phyloP scores from a whole-genome alignment of 2,888 invertebrate genomes.

The Drosophila barbarae region DNA sequence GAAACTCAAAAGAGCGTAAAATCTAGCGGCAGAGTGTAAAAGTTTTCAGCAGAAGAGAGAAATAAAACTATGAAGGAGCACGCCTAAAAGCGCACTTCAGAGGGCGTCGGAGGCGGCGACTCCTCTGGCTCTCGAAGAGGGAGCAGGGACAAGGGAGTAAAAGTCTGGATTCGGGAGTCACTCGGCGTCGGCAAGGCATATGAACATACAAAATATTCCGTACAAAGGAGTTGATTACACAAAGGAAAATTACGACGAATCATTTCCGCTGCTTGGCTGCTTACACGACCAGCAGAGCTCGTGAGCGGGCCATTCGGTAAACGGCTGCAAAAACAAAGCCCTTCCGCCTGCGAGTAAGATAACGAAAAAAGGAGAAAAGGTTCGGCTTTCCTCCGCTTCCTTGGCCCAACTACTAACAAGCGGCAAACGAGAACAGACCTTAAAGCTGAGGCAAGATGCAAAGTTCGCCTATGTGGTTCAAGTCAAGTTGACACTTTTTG shows the following conservation, averaged over 20 bases:
- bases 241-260: constrained; percentile 79
- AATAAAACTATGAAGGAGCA: constrained; percentile 34
- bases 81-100: constrained; percentile 48
- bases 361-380: constrained; percentile 40
- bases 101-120: constrained; percentile 13
- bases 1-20: constrained; percentile 26
- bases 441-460: constrained; percentile 10
- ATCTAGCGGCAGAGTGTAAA: constrained; percentile 26
- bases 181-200: constrained; percentile 62
- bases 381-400: not conserved
- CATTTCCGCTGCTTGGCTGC: constrained; percentile 79
- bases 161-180: constrained; percentile 29
- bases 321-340: constrained; percentile 68
- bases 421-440: constrained; percentile 43
- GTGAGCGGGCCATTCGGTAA: constrained; percentile 41
- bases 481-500: constrained; percentile 48
- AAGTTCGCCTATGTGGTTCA: not conserved
- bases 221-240: constrained; percentile 79
- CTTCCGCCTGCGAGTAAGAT: constrained; percentile 64
- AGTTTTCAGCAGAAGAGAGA: constrained; percentile 21
- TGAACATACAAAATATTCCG: constrained; percentile 73
- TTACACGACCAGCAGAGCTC: constrained; percentile 69
- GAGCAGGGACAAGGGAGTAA: constrained; percentile 7
- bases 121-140: constrained; percentile 10
- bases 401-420: constrained; percentile 55